Evolutionary conservation across 2,113 vertebrate genomes (phyloP).

Genomic region (Empidonax alnorum): DNA sequence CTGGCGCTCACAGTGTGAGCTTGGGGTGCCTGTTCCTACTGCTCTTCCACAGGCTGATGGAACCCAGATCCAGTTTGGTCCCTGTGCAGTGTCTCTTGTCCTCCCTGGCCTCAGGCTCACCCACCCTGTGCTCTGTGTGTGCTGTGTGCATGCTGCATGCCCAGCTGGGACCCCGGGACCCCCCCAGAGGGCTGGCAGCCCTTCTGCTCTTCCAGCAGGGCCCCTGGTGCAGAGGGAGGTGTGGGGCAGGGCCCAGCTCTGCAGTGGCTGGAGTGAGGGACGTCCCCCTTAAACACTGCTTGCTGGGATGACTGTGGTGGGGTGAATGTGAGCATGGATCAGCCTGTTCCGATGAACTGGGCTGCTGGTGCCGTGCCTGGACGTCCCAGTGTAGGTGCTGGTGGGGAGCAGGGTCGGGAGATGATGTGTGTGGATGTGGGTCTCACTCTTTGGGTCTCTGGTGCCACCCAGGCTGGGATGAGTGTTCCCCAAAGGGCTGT

Average conservation of each 20-base stretch:
- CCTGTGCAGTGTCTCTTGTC: not conserved
- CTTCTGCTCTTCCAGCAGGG: not conserved
- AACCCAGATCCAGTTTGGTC: not conserved
- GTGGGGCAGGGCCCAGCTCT: not conserved
- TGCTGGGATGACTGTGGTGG: not conserved
- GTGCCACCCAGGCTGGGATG: not conserved
- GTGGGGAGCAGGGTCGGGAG: not conserved
- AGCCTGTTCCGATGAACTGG: accelerated
- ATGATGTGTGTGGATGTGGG: not conserved
- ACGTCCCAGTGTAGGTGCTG: not conserved
- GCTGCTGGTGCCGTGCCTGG: not conserved
- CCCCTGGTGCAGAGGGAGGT: not conserved
- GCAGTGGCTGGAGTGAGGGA: not conserved
- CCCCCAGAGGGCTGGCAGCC: not conserved
- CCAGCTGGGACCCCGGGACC: accelerated
- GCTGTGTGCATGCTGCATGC: constrained; percentile 67
- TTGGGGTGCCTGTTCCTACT: accelerated
- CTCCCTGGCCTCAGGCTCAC: not conserved
- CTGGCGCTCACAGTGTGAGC: not conserved
- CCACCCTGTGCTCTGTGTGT: not conserved
- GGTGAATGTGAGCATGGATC: not conserved
- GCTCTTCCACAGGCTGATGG: not conserved
- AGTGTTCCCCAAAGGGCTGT: not conserved
- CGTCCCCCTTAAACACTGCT: not conserved
- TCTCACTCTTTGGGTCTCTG: not conserved